Evolutionary conservation across 2,888 invertebrate genomes (phyloP).

Genomic region (Rhyacophila evoluta): DNA sequence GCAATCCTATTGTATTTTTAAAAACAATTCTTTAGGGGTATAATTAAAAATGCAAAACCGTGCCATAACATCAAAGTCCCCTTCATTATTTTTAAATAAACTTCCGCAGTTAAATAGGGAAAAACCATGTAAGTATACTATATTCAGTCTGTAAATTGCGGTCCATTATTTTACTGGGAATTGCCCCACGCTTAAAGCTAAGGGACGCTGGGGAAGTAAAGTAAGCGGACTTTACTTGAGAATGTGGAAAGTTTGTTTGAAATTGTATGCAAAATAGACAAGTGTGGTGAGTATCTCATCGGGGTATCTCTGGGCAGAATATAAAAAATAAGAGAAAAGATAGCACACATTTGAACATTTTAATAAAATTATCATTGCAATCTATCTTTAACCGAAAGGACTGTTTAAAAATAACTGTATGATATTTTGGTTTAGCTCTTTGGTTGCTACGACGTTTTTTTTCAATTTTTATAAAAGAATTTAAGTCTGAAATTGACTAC

Average conservation of each 20-base stretch:
- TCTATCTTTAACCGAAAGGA: no score
- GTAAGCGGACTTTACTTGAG: not conserved
- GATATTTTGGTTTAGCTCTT: no score
- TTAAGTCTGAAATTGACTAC: no score
- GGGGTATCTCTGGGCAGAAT: not conserved
- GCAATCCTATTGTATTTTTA: not conserved
- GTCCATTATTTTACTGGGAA: constrained; percentile 3
- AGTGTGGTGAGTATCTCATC: not conserved
- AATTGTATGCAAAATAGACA: not conserved
- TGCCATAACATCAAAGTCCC: constrained; percentile 16
- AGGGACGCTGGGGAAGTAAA: not conserved
- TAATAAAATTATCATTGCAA: no score
- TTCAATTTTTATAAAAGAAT: no score
- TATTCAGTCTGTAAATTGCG: constrained; percentile 4
- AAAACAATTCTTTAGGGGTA: not conserved
- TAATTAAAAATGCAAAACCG: constrained; percentile 29
- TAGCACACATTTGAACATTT: no score
- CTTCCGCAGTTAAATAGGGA: constrained; percentile 13
- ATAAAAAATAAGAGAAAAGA: not conserved
- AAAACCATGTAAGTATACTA: constrained; percentile 3
- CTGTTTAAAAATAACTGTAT: no score
- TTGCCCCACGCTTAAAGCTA: not conserved
- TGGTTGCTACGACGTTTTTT: no score
- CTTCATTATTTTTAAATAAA: not conserved
- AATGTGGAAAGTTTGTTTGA: not conserved